phyloP scores from a whole-genome alignment of 2,888 invertebrate species.

The Pheosia tremula region DNA sequence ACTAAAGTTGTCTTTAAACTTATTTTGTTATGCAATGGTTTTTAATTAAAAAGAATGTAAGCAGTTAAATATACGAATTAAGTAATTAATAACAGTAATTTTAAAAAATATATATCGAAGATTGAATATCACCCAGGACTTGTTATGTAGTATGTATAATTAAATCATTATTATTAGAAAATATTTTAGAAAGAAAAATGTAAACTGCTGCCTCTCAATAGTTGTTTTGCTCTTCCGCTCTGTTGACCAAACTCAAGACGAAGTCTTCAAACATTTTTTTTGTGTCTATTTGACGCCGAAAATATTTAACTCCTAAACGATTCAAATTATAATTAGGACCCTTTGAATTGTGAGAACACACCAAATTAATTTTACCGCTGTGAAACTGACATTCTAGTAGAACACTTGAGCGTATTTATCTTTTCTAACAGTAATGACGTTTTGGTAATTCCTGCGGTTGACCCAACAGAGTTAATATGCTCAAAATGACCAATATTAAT shows the following conservation, averaged over 20 bases:
- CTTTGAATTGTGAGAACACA: conserved; percentile 60
- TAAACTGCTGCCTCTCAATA: conserved; percentile 36
- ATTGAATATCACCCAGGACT: too few relatives aligned
- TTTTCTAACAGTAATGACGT: conserved; percentile 6
- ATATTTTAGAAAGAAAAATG: too few relatives aligned
- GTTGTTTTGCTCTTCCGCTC: conserved; percentile 55
- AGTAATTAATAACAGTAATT: too few relatives aligned
- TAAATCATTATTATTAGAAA: too few relatives aligned
- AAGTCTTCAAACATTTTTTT: conserved; percentile 77
- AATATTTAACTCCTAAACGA: conserved; percentile 81
- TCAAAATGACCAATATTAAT: conserved; percentile 78
- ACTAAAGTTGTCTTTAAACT: too few relatives aligned
- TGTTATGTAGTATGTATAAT: too few relatives aligned
- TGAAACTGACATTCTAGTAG: conserved; percentile 10
- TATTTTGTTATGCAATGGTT: too few relatives aligned
- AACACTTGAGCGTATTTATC: conserved; percentile 4
- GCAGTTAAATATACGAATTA: too few relatives aligned
- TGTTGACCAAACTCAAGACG: conserved; percentile 77
- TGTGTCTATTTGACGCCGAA: conserved; percentile 76
- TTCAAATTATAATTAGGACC: conserved; percentile 82
- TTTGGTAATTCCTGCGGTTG: conserved; percentile 35
- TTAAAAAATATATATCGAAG: too few relatives aligned
- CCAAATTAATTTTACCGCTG: conserved; percentile 30
- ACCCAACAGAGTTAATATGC: conserved; percentile 64
- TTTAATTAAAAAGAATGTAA: too few relatives aligned